Percentiles rank a stretch among this genome's conserved stretches.
phyloP scores from a whole-genome alignment of 2,113 vertebrate species.

The Corythornis cristatus region DNA sequence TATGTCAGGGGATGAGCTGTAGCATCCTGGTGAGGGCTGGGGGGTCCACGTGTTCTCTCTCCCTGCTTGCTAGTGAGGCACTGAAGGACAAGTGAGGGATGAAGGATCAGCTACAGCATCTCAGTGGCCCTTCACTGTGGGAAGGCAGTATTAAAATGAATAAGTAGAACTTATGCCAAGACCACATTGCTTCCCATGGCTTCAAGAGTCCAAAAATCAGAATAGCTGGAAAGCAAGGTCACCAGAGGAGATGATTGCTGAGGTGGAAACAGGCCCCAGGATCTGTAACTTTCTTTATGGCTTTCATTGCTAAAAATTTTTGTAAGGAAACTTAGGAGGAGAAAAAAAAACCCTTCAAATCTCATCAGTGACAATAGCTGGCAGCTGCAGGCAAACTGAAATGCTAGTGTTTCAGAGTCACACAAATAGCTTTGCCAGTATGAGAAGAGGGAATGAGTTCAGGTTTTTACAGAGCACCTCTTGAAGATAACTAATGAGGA shows the following conservation, averaged over 20 bases:
- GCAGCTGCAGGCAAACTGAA: neutral
- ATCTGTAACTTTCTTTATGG: neutral
- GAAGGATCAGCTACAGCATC: neutral
- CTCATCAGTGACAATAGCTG: slow-evolving; percentile 1
- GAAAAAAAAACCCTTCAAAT: neutral
- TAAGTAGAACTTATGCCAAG: neutral
- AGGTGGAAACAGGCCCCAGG: neutral
- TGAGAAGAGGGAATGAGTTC: neutral
- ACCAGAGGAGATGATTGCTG: neutral
- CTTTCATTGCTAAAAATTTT: neutral
- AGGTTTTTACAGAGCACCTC: slow-evolving; percentile 1
- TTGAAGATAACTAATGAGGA: slow-evolving; percentile 30
- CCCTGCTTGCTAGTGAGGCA: neutral
- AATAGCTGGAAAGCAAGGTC: neutral
- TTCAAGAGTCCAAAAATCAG: neutral
- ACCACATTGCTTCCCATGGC: neutral
- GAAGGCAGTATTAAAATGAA: neutral
- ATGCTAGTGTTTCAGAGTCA: neutral
- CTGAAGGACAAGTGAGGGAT: neutral
- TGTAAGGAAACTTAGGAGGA: neutral
- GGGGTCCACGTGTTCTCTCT: neutral
- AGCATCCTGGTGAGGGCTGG: neutral
- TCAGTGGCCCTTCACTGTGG: neutral
- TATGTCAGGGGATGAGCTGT: fast-evolving
- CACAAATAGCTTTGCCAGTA: neutral